phyloP scores from a whole-genome alignment of 2,888 invertebrate genomes.

The Encarsia formosa region DNA sequence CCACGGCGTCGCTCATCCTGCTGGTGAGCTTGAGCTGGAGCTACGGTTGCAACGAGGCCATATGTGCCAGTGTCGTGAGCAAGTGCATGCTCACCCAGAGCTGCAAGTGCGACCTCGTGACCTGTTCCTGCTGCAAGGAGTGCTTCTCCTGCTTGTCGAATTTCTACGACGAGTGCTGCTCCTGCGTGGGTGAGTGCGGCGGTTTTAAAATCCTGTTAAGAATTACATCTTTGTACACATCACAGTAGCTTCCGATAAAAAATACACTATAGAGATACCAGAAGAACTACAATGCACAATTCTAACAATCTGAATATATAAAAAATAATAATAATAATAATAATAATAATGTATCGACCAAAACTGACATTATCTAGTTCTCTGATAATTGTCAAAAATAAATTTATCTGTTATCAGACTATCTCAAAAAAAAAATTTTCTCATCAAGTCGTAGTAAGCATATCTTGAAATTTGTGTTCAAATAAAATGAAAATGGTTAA shows the following conservation, averaged over 20 bases:
- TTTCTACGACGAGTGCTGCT: conserved; percentile 91
- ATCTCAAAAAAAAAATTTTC: too few species aligned
- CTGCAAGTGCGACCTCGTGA: conserved; percentile 90
- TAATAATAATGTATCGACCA: too few species aligned
- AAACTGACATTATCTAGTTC: too few species aligned
- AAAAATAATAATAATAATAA: too few species aligned
- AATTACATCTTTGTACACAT: too few species aligned
- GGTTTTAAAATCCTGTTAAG: neutral
- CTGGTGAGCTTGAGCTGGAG: conserved; percentile 4
- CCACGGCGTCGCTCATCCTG: neutral
- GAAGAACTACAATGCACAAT: too few species aligned
- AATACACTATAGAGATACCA: too few species aligned
- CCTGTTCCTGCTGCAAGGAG: conserved; percentile 92
- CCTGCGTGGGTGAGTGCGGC: conserved; percentile 84
- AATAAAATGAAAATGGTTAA: neutral
- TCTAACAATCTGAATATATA: too few species aligned
- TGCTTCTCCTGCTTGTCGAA: conserved; percentile 86
- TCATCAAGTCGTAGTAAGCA: too few species aligned
- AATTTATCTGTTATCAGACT: too few species aligned
- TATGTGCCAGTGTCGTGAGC: conserved; percentile 93
- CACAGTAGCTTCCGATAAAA: too few species aligned
- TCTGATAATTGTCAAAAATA: too few species aligned
- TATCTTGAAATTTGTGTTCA: neutral
- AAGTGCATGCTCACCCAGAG: conserved; percentile 95
- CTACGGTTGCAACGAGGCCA: conserved; percentile 78